Percentiles rank a stretch among this genome's conserved stretches.
These are phyloP conservation scores for Charanyca ferruginea DNA, from an alignment of 2,888 invertebrate species.

Conservation along the genomic window DNA sequence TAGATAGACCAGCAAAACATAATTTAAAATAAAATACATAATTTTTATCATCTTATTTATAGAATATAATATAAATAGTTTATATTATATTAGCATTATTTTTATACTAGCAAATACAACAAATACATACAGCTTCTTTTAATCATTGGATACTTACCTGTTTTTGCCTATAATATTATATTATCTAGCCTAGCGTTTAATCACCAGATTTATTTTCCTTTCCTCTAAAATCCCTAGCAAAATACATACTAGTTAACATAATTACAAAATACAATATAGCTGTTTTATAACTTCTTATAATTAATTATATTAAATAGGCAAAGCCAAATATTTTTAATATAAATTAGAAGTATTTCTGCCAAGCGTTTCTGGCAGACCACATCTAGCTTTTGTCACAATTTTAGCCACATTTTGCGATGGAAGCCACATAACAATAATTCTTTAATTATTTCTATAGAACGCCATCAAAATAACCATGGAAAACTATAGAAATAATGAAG, in stretches of 20 bases:
- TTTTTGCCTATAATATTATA: neutral
- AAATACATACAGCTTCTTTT: neutral
- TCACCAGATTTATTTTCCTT: neutral
- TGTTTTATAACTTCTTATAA: slow-evolving; percentile 5
- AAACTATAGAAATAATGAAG: slow-evolving; percentile 39
- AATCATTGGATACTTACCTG: slow-evolving; percentile 35
- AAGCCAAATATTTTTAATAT: slow-evolving; percentile 32
- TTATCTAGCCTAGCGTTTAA: neutral
- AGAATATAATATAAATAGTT: slow-evolving; percentile 7
- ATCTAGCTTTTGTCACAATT: slow-evolving; percentile 56
- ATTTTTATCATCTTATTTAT: slow-evolving; percentile 6
- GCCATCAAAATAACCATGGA: slow-evolving; percentile 2
- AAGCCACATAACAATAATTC: slow-evolving; percentile 66
- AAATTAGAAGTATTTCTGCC: slow-evolving; percentile 38
- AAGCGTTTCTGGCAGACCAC: slow-evolving; percentile 60
- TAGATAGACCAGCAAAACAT: slow-evolving; percentile 37
- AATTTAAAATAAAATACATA: slow-evolving; percentile 32
- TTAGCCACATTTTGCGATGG: slow-evolving; percentile 62
- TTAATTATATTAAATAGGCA: slow-evolving; percentile 17
- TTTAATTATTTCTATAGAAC: slow-evolving; percentile 30
- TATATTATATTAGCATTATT: neutral
- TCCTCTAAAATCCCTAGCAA: neutral
- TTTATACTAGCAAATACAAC: slow-evolving; percentile 30
- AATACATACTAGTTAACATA: slow-evolving; percentile 40
- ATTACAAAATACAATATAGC: slow-evolving; percentile 22